phyloP scores from a whole-genome alignment of 2,113 vertebrate species.

The Noturus placidus region DNA sequence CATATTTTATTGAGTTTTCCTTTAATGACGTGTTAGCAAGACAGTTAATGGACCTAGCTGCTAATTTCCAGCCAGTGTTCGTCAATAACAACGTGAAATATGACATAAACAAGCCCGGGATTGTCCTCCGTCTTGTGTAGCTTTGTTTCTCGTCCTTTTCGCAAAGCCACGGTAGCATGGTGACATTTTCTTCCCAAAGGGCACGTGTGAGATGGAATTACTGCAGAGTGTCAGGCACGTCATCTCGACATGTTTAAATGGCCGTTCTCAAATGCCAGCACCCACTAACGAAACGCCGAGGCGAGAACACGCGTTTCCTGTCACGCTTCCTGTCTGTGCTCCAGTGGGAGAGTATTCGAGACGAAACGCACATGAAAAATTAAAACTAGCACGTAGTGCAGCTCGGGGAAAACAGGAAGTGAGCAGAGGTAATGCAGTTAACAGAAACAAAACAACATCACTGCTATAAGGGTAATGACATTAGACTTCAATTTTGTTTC shows the following conservation, averaged over 20 bases:
- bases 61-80: not conserved
- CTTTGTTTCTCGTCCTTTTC: conserved; percentile 20
- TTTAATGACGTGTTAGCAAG: not conserved
- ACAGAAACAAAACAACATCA: not conserved
- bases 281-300: conserved; percentile 1
- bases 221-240: conserved; percentile 49
- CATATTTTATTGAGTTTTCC: not conserved
- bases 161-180: conserved; percentile 33
- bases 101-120: not conserved
- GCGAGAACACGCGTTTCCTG: not conserved
- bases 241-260: conserved; percentile 50
- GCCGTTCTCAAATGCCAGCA: conserved; percentile 48
- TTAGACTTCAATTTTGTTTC: not conserved
- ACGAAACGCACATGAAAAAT: not conserved
- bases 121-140: conserved; percentile 16
- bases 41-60: not conserved
- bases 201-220: conserved; percentile 49
- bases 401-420: not conserved
- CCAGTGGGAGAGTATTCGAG: not conserved
- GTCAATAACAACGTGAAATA: conserved; percentile 9
- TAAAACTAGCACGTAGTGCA: not conserved
- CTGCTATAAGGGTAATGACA: not conserved
- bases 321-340: conserved; percentile 16
- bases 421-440: not conserved
- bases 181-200: conserved; percentile 57